Base-by-base conservation (phyloP, 2,797 vertebrate genomes). In the Phataginus tetradactyla region DNA sequence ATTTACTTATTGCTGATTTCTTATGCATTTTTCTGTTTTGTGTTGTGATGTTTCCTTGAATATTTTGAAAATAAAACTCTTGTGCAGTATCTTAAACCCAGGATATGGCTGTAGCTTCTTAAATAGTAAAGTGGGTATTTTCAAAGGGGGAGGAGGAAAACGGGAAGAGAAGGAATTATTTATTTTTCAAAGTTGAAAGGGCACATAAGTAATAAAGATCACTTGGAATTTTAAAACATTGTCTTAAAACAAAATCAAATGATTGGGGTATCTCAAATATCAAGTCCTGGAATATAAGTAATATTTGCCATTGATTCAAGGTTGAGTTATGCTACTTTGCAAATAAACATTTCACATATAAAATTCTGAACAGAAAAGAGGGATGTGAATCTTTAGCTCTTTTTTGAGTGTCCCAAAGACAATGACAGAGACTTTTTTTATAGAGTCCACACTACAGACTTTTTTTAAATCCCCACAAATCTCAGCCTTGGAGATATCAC, bases 161-260 rank as follows among this genome's bases (percentile, higher is more conserved):
- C 13, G 34, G 17, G 6, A 77, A 71, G 59, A 80, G 23, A 81
- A 64, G 4, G 3, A 77, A 49, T 42, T 66, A 49, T 12, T 74
- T 68, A 71, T 42, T 86, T 93, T 95, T 90, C 7, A 86, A 84
- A 80, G 34, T 80, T 79, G 71, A 53, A 64, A 59, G 10, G 12
- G 53, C 49, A 51, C 6, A 20, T 32, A 45, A 20, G 3, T 80
- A 49, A 79, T 37, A 71, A 79, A 94, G 14, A 74, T 23, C 39
- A 64, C 20, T 53, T 94, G 84, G n/a, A 83, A 63, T 92, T 95
- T 86, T 69, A 84, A 92, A 89, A 74, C 23, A 51, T 23, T 66
- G 32, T 79, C n/a, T 86, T 83, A 74, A 55, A 57, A 55, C 20
- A 86, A 80, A 37, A 85, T 59, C 57, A 92, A 51, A 27, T 7